phyloP scores from a whole-genome alignment of 30 jellyfish, hydroid and myxozoan species.

The Mastigias papua region DNA sequence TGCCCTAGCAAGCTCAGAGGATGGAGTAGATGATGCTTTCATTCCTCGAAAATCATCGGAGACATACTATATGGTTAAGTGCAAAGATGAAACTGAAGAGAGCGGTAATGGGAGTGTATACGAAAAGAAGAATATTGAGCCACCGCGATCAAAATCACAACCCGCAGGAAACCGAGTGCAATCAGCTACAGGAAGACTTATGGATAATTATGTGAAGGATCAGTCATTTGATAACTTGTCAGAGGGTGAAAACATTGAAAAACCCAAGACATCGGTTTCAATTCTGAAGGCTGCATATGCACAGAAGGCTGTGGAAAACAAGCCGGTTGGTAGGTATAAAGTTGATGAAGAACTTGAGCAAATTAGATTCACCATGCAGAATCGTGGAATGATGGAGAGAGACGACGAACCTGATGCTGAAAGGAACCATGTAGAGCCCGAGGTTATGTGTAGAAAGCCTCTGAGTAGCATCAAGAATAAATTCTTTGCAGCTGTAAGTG shows the following conservation, averaged over 20 bases:
- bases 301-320: constrained; percentile 17
- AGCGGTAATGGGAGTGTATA: constrained; percentile 36
- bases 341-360: constrained; percentile 69
- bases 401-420: constrained; percentile 24
- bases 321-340: constrained; percentile 57
- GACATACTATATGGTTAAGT: constrained; percentile 21
- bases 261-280: constrained; percentile 62
- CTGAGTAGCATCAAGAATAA: constrained; percentile 69
- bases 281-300: constrained; percentile 54
- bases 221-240: constrained; percentile 54
- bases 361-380: constrained; percentile 49
- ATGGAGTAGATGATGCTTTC: constrained; percentile 53
- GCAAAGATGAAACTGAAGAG: constrained; percentile 10
- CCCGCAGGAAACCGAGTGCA: constrained; percentile 62
- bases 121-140: constrained; percentile 57
- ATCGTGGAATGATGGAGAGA: constrained; percentile 49
- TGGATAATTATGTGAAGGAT: constrained; percentile 68
- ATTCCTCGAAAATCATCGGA: constrained; percentile 45
- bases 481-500: constrained; percentile 78
- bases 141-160: constrained; percentile 71
- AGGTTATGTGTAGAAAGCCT: constrained; percentile 59
- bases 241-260: constrained; percentile 27
- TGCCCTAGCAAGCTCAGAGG: constrained; percentile 58
- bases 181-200: constrained; percentile 67
- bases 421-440: constrained; percentile 28